Base-by-base conservation (phyloP, 2,113 vertebrate genomes). In the Epinephelus moara region DNA sequence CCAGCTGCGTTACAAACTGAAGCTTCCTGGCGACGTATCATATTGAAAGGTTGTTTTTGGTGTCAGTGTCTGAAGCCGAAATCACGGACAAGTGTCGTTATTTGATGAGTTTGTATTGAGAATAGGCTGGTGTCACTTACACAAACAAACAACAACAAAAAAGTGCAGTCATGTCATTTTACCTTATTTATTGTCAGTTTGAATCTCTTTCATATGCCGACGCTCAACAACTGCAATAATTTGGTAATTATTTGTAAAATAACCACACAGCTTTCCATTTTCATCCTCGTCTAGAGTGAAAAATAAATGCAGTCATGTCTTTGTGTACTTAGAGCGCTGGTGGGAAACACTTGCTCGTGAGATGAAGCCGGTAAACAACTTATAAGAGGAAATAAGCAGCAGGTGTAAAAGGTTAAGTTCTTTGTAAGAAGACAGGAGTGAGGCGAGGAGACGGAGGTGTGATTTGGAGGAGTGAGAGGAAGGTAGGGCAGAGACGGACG, bases 391-490 rank as follows among this genome's bases (percentile, higher is more conserved):
- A 76, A 42, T 27, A 52, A 79, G 30, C 50, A 6, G 40, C 59
- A 21, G 84, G 62, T 82, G 11, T 37, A 18, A 33, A 33, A 81
- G 80, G 80, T 90, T 87, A 84, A 69, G 19, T 53, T 70, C 49
- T 69, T 23, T 76, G 81, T 59, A 17, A 82, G 33, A 50, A 49
- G 85, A 73, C 56, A 18, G 57, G 14, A 27, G 53, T 9, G 1
- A 68, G 33, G 53, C 19, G 19, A 76, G 56, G 67, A 78, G 42
- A 63, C 25, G 0, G 63, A 79, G 71, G n/a, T 75, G 84, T 70
- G 75, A 87, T 74, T 78, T 64, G 68, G 30, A n/a, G 78, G 55
- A 80, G 18, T 18, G 14, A 50, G 61, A 40, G 18, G 40, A 52
- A 68, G 59, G 13, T 10, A 55, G 80, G 27, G 77, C 15, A 69